Evolutionary conservation across 2,797 vertebrate species (phyloP).

Genomic region (Syngnathus rostellatus): DNA sequence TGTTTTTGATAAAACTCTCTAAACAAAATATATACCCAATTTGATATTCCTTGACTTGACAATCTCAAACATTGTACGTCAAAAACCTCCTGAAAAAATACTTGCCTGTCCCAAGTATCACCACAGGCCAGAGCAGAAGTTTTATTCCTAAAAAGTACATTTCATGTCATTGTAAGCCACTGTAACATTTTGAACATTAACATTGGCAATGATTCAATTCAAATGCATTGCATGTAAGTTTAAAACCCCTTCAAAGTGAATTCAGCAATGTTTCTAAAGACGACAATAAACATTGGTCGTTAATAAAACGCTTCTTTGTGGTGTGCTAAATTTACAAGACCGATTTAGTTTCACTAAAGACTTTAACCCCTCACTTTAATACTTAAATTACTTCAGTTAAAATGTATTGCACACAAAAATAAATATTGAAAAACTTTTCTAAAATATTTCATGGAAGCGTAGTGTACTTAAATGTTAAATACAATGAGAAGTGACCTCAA

Average conservation of each 20-base stretch:
- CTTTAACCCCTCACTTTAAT: no score
- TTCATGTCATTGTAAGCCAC: no score
- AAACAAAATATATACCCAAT: background rate
- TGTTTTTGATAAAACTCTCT: background rate
- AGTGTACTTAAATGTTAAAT: no score
- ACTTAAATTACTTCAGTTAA: no score
- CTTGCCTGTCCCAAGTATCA: background rate
- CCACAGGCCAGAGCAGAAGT: no score
- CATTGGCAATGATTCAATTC: no score
- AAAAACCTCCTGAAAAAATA: background rate
- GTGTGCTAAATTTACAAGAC: no score
- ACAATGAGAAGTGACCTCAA: background rate
- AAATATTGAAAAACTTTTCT: background rate
- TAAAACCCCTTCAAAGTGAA: background rate
- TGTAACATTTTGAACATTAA: no score
- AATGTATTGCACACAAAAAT: no score
- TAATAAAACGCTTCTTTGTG: no score
- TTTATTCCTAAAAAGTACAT: background rate
- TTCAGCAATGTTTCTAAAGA: background rate
- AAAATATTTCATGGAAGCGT: no score
- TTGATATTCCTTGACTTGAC: background rate
- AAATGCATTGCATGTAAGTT: background rate
- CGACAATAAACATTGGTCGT: background rate
- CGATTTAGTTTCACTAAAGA: no score
- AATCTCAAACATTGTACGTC: background rate